A percentile compares a stretch with the other conserved stretches of the same genome.
Conservation (phyloP, 2,888 invertebrate species). For the Chydorus sphaericus region DNA sequence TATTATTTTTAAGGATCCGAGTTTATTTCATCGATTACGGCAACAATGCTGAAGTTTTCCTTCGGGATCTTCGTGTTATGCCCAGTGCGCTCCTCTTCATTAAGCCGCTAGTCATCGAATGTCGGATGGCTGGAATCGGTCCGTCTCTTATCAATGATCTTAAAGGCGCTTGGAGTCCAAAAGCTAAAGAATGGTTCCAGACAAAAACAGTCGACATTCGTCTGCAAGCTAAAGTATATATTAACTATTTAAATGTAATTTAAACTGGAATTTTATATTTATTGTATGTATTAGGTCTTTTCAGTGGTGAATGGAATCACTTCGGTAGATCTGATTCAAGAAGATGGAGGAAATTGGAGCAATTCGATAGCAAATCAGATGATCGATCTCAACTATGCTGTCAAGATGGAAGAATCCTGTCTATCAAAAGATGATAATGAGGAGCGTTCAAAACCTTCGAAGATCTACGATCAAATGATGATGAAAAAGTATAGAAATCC, state of each 20-base stretch:
- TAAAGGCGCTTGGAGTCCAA: constrained; percentile 44
- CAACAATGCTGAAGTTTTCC: constrained; percentile 29
- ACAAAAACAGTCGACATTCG: neutral
- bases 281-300: constrained; percentile 40
- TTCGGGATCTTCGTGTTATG: constrained; percentile 14
- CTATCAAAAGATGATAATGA: constrained; percentile 42
- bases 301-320: constrained; percentile 65
- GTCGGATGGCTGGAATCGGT: constrained; percentile 49
- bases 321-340: constrained; percentile 40
- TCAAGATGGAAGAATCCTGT: constrained; percentile 55
- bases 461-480: no score
- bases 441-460: no score
- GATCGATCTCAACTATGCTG: constrained; percentile 45
- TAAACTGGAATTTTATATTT: neutral
- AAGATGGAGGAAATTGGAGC: neutral
- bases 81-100: constrained; percentile 31
- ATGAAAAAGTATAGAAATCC: no score
- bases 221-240: neutral
- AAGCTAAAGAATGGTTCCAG: constrained; percentile 28
- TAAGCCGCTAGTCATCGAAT: constrained; percentile 53
- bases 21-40: constrained; percentile 71
- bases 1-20: no score
- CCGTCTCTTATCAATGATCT: constrained; percentile 46
- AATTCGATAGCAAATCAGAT: constrained; percentile 44
- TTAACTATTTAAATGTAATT: neutral